Base-by-base conservation (phyloP, 1,140 invertebrate species). In the Atopsyche davidsoni region DNA sequence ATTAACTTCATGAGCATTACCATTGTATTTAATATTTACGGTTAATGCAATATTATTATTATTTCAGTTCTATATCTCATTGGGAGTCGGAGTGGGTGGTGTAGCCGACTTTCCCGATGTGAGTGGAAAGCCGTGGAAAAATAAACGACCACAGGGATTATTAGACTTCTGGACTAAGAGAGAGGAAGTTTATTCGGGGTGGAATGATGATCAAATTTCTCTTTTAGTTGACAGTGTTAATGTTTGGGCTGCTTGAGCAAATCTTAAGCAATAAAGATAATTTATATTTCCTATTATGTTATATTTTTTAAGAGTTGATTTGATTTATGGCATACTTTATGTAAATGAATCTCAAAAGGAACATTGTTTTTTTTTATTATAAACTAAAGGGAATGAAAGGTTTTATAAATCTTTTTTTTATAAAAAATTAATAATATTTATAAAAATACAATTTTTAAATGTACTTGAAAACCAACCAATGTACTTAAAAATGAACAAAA, bases 81-180 rank as follows among this genome's bases (percentile, higher is more conserved):
- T 79, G 4, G 77, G 78, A 43, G 55, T 78, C 18, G 75, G 75
- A 45, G 70, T 76, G 28, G 78, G 77, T 34, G 78, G 77, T 21
- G 69, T 70, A 3, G 62, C 59, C 21, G 76, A 66, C 56, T 78
- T 79, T 61, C 70, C 72, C 4, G 75, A 79, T 55, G 41, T 21
- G 0, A n/a, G 43, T 17, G 11, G 36, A 16, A 78, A 78, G 57
- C 77, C 76, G 4, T 79, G 76, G 76, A 57, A 43, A 9, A 75
- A 76, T 44, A 28, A 23, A 56, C 2, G 46, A 40, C 2, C 10
- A 9, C 23, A 42, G 18, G 16, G 39, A 10, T 42, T 22, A 22
- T 6, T 13, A 2, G 36, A 14, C 0, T 50, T 50, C 40, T 50
- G 25, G 24, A n/a, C n/a, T n/a, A n/a, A n/a, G n/a, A n/a, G n/a